Conservation (phyloP, 2,113 vertebrate species). For the Regulus satrapa region DNA sequence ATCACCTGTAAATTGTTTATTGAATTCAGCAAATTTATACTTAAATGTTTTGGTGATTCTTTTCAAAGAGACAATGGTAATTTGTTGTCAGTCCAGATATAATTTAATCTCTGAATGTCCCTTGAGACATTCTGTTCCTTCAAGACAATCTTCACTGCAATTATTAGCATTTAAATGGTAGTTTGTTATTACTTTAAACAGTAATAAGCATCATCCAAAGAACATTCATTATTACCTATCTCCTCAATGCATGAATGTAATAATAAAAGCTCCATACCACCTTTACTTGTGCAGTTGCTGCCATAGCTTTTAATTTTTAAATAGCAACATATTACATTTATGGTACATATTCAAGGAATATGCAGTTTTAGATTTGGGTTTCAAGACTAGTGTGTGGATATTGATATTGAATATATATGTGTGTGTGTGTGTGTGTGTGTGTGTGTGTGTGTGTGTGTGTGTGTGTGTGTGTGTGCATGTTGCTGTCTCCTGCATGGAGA, state of each 20-base stretch:
- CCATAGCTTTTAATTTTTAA: background rate
- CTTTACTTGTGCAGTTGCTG: background rate
- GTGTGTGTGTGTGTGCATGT: fast-evolving
- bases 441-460: fast-evolving
- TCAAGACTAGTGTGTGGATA: background rate
- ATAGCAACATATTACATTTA: background rate
- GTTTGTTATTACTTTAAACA: background rate
- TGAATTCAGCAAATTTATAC: slow-evolving; percentile 1
- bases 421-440: fast-evolving
- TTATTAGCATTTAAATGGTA: slow-evolving; percentile 51
- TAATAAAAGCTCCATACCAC: background rate
- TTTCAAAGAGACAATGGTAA: slow-evolving; percentile 1
- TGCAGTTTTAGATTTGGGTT: background rate
- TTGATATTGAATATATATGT: background rate
- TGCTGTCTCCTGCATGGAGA: background rate
- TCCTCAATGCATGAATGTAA: background rate
- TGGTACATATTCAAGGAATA: background rate
- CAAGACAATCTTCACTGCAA: background rate
- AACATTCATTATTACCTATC: background rate
- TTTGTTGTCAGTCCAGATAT: background rate
- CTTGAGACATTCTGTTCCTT: background rate
- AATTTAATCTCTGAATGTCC: background rate
- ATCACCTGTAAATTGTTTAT: slow-evolving; percentile 47
- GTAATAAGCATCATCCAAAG: slow-evolving; percentile 10
- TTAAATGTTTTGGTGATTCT: background rate